phyloP scores from a whole-genome alignment of 2,888 invertebrate species.

The Stenolophus ochropezus region DNA sequence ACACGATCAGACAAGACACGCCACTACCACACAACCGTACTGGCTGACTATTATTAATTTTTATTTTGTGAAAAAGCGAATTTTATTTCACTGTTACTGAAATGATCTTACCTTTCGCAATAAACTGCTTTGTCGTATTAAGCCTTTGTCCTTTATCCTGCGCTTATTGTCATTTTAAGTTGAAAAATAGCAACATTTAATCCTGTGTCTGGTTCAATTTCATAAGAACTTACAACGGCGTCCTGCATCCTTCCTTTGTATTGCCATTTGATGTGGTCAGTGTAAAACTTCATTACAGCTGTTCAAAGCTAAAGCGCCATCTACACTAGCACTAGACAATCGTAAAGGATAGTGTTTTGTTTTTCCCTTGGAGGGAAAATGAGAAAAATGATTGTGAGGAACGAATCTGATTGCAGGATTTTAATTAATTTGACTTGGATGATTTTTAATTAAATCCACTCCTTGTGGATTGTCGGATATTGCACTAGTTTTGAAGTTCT shows the following conservation, averaged over 20 bases:
- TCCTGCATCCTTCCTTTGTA: not conserved
- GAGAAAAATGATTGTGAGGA: not conserved
- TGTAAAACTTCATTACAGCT: not conserved
- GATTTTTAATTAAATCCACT: slow-evolving; percentile 28
- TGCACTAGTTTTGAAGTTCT: slow-evolving; percentile 12
- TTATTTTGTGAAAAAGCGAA: too few relatives aligned
- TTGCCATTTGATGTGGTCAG: not conserved
- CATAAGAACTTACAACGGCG: not conserved
- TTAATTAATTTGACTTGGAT: slow-evolving; percentile 33
- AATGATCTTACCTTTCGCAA: too few relatives aligned
- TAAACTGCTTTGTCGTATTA: not conserved
- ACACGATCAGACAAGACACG: too few relatives aligned
- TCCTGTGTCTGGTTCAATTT: not conserved
- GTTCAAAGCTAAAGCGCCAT: not conserved
- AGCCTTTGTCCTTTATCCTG: not conserved
- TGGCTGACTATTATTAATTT: too few relatives aligned
- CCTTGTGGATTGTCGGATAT: slow-evolving; percentile 15
- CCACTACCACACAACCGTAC: too few relatives aligned
- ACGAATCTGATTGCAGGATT: slow-evolving; percentile 15
- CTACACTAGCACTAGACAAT: not conserved
- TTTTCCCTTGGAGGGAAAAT: not conserved
- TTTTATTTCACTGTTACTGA: too few relatives aligned
- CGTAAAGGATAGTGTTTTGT: not conserved
- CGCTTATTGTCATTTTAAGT: not conserved
- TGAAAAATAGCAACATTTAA: not conserved